Base-by-base conservation (phyloP, 2,113 vertebrate genomes). In the Ondatra zibethicus region DNA sequence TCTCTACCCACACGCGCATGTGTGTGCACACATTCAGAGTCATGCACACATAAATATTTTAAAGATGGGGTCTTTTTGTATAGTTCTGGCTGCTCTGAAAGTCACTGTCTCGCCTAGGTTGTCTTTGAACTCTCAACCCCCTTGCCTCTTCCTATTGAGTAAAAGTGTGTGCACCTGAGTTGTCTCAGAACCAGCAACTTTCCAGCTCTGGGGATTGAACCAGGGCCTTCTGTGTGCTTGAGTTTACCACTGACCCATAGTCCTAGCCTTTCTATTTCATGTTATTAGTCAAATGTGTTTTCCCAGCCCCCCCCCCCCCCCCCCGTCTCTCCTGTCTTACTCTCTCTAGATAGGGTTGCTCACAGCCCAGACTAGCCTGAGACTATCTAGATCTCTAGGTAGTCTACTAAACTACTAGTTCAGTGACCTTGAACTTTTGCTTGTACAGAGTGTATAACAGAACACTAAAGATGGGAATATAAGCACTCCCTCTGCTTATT, bases 221-320 rank as follows among this genome's bases (percentile, higher is more conserved):
- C 42, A 68, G 63, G 39, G 16, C 84, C 39, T 66, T 5, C 29
- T 58, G 17, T 45, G 17, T 14, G 42, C 84, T 50, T 19, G 1
- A 19, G 17, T 3, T 33, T 50, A 36, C 63, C 63, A 33, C 61
- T 66, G 55, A 61, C 80, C 52, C n/a, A 27, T n/a, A 84, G 55
- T 16, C 58, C n/a, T 82, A 13, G 11, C 52, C 55, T 61, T 39
- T 8, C 21, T 25, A 29, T 61, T 42, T 9, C 55, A 16, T 58
- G 23, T n/a, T 39, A 58, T 12, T 82, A 58, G 47, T 82, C 36
- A n/a, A 14, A n/a, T 39, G 52, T 73, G 21, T 3, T 19, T 52
- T 27, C 7, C 19, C 19, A 5, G 19, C 10, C 5, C 10, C 50
- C 25, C 11, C 7, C 19, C 19, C 2, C 33, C 10, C 5, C 10